Percentiles rank a stretch among this genome's conserved stretches.
Conservation (phyloP, 2,888 invertebrate species). For the Epistrophe grossulariae region DNA sequence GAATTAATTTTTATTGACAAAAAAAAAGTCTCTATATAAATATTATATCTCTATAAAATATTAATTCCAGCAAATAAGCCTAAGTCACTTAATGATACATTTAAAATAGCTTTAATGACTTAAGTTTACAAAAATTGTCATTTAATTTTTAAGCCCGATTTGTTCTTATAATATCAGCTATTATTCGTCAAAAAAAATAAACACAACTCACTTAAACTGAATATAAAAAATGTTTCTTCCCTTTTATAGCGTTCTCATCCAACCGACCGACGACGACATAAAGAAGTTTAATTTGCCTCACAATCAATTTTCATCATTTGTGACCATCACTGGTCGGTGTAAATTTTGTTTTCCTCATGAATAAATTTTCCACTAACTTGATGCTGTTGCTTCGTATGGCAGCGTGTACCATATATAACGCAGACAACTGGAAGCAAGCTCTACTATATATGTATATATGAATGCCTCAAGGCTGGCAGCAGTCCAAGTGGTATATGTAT, state of each 20-base stretch:
- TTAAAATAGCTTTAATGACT: too few relatives aligned
- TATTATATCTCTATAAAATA: too few relatives aligned
- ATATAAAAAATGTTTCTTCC: background rate
- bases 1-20: too few relatives aligned
- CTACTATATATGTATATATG: background rate
- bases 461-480: conserved; percentile 49
- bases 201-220: too few relatives aligned
- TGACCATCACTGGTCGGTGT: conserved; percentile 27
- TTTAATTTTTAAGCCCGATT: too few relatives aligned
- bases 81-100: too few relatives aligned
- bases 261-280: background rate
- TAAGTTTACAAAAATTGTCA: too few relatives aligned
- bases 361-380: conserved; percentile 60
- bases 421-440: background rate
- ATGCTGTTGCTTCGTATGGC: conserved; percentile 62
- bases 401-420: background rate
- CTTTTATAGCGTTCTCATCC: conserved; percentile 21
- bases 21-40: too few relatives aligned
- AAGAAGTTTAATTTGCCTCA: conserved; percentile 56
- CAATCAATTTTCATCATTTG: conserved; percentile 71
- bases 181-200: too few relatives aligned
- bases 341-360: conserved; percentile 66
- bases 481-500: conserved; percentile 40
- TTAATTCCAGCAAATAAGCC: too few relatives aligned
- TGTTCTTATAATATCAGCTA: too few relatives aligned